Percentiles rank a stretch among this genome's conserved stretches.
phyloP scores from a whole-genome alignment of 2,888 invertebrate species.

The Plemyria rubiginata region DNA sequence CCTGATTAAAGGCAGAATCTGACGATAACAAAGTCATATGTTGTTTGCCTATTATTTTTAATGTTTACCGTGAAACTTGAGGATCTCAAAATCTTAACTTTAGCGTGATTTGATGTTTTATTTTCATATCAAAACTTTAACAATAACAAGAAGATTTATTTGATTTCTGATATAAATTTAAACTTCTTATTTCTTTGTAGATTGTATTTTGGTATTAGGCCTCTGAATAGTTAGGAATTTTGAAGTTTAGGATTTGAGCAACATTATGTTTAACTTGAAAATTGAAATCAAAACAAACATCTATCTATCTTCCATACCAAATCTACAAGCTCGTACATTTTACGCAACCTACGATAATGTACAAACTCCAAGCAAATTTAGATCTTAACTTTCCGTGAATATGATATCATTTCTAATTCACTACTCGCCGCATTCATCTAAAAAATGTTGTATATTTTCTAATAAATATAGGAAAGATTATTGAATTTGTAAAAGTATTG shows the following conservation, averaged over 20 bases:
- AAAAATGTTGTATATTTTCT: slow-evolving; percentile 80
- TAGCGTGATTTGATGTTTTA: background rate
- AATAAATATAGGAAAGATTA: slow-evolving; percentile 83
- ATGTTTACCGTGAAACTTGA: background rate
- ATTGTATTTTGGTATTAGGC: slow-evolving; percentile 15
- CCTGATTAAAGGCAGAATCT: background rate
- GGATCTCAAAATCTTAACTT: background rate
- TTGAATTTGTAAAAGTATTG: slow-evolving; percentile 78
- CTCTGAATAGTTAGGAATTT: slow-evolving; percentile 8
- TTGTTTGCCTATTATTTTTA: background rate
- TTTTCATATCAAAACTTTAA: slow-evolving; percentile 8
- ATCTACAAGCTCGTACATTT: slow-evolving; percentile 78
- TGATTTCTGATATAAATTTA: background rate
- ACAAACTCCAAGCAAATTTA: slow-evolving; percentile 66
- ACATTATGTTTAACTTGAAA: slow-evolving; percentile 29
- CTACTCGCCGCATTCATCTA: slow-evolving; percentile 61
- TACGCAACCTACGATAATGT: slow-evolving; percentile 70
- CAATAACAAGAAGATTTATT: background rate
- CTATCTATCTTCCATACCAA: slow-evolving; percentile 61
- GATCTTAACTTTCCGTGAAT: slow-evolving; percentile 61
- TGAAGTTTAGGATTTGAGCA: slow-evolving; percentile 37
- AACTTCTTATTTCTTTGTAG: background rate
- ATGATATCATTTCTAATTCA: slow-evolving; percentile 67
- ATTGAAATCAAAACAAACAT: slow-evolving; percentile 28
- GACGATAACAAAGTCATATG: background rate